phyloP scores from a whole-genome alignment of 1,140 invertebrate genomes.

The Dryas iulia region DNA sequence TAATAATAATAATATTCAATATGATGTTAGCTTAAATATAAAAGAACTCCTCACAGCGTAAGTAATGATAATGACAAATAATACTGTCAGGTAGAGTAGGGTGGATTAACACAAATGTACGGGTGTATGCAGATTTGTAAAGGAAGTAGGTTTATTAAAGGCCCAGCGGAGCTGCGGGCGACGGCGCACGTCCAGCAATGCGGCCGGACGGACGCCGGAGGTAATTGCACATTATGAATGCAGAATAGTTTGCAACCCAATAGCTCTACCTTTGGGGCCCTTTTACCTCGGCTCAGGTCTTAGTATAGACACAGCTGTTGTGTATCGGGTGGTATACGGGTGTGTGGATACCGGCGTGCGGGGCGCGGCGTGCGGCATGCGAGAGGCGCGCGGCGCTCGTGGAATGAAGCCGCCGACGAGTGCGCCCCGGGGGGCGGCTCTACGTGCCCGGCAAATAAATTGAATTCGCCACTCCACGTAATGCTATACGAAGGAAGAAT shows the following conservation, averaged over 20 bases:
- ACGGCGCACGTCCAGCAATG: conserved; percentile 13
- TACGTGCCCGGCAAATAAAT: conserved; percentile 26
- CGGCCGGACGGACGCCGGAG: conserved; percentile 10
- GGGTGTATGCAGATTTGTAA: conserved; percentile 3
- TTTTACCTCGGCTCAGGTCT: not conserved
- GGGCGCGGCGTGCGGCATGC: conserved; percentile 2
- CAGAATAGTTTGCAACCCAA: conserved; percentile 2
- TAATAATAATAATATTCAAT: not conserved
- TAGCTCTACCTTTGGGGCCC: not conserved
- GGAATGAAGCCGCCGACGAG: conserved; percentile 14
- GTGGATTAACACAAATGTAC: conserved; percentile 11
- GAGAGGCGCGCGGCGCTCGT: conserved; percentile 9
- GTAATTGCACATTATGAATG: conserved; percentile 15
- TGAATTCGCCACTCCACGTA: conserved; percentile 18
- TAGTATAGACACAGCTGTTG: too few species aligned
- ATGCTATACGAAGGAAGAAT: conserved; percentile 8
- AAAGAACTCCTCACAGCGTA: not conserved
- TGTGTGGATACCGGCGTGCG: too few species aligned
- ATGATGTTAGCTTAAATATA: not conserved
- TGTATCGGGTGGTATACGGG: not conserved
- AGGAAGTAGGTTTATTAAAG: conserved; percentile 14
- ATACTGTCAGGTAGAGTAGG: not conserved
- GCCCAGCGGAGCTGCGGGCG: conserved; percentile 13
- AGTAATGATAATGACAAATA: not conserved
- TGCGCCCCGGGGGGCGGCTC: conserved; percentile 22